Conservation (phyloP, 2,113 vertebrate species). For the Egretta garzetta region DNA sequence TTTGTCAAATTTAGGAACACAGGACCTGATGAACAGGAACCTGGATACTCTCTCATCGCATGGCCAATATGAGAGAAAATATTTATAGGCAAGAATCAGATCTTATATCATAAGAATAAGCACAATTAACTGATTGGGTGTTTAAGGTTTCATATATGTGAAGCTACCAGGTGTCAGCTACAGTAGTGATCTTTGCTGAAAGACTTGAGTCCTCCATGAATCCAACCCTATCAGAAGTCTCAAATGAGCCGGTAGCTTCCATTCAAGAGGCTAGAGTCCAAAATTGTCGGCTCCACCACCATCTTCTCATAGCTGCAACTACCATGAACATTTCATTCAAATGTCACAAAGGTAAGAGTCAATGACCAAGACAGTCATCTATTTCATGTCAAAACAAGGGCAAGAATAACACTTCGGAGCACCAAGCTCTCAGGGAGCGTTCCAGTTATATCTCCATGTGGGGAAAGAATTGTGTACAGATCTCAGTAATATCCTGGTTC, state of each 20-base stretch:
- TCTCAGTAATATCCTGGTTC: neutral
- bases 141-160: neutral
- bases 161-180: neutral
- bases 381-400: neutral
- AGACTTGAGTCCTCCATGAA: neutral
- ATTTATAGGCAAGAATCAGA: neutral
- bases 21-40: neutral
- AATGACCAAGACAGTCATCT: neutral
- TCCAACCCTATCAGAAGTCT: neutral
- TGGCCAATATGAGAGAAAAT: neutral
- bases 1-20: neutral
- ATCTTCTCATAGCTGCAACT: neutral
- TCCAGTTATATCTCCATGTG: rapidly evolving
- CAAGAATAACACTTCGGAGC: rapidly evolving
- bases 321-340: neutral
- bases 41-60: neutral
- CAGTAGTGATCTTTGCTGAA: neutral
- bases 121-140: neutral
- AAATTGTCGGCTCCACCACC: neutral
- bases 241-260: neutral
- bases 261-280: neutral
- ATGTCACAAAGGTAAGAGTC: neutral
- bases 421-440: neutral
- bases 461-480: neutral
- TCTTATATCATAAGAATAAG: neutral